Percentiles rank a stretch among this genome's conserved stretches.
Conservation (phyloP, 2,113 vertebrate genomes). For the Clupea harengus region DNA sequence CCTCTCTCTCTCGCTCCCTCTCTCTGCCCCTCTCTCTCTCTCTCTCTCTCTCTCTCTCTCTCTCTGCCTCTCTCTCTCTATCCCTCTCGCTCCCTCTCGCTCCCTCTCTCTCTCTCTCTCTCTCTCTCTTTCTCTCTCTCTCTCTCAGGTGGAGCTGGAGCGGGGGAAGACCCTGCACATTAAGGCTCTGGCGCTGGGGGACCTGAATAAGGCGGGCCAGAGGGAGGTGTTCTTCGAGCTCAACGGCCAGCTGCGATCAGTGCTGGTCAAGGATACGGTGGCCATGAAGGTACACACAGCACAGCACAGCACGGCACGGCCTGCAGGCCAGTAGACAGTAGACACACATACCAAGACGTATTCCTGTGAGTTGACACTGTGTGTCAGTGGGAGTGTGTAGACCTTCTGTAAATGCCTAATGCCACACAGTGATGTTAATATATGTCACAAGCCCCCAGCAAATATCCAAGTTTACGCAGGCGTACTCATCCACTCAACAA, state of each 20-base stretch:
- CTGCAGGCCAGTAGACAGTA: neutral
- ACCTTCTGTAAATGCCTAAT: no score
- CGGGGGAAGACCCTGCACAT: constrained; percentile 90
- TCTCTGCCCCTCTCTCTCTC: no score
- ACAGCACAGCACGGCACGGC: neutral
- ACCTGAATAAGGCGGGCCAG: constrained; percentile 86
- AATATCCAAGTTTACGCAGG: neutral
- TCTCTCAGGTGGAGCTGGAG: constrained; percentile 85
- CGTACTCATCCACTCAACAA: neutral
- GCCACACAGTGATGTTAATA: neutral
- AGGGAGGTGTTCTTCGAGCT: constrained; percentile 94
- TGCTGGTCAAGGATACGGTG: constrained; percentile 86
- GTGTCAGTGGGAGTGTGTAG: no score
- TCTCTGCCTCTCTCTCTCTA: no score
- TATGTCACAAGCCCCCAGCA: no score
- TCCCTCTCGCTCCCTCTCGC: neutral
- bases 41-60: no score
- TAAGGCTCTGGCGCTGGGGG: constrained; percentile 87
- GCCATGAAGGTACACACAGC: constrained; percentile 86
- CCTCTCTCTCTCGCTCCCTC: no score
- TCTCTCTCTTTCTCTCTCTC: neutral
- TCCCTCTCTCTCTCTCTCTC: neutral
- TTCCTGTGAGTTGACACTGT: no score
- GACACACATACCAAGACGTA: neutral
- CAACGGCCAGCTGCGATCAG: constrained; percentile 87